These are phyloP conservation scores for Cyrtonyx montezumae DNA, from an alignment of 2,113 vertebrate genomes.

Conservation along the genomic window DNA sequence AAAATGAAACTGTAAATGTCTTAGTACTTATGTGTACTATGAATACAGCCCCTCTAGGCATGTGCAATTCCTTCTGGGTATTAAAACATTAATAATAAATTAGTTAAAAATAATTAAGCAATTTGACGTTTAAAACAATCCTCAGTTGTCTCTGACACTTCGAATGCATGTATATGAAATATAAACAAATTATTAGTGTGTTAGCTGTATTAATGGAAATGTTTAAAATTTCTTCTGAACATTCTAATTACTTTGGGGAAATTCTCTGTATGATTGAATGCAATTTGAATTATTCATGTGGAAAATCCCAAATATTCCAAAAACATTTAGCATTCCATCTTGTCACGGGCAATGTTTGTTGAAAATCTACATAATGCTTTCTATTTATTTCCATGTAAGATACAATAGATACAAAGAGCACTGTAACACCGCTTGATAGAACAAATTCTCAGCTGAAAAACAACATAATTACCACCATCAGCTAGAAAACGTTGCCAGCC, in stretches of 20 bases:
- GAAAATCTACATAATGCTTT: not conserved
- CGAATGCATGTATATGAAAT: not conserved
- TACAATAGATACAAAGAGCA: not conserved
- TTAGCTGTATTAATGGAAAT: constrained; percentile 36
- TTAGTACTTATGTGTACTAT: not conserved
- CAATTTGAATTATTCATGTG: not conserved
- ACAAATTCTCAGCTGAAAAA: not conserved
- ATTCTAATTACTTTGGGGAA: not conserved
- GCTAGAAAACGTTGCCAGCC: not conserved
- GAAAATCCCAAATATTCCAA: not conserved
- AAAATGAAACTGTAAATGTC: not conserved
- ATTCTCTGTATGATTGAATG: not conserved
- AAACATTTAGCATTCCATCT: not conserved
- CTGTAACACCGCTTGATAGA: not conserved
- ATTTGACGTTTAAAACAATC: constrained; percentile 34
- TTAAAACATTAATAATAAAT: constrained; percentile 32
- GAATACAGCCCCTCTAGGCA: not conserved
- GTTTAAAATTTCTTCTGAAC: not conserved
- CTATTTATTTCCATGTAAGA: not conserved
- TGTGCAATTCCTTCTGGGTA: not conserved
- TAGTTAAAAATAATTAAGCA: not conserved
- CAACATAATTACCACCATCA: not conserved
- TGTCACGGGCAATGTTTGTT: not conserved
- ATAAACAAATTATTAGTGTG: constrained; percentile 36
- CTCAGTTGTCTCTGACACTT: not conserved